Evolutionary conservation across 2,888 invertebrate genomes (phyloP), one percentile per base, ranked within the genome.

Genomic region (Apocheima hispidaria): DNA sequence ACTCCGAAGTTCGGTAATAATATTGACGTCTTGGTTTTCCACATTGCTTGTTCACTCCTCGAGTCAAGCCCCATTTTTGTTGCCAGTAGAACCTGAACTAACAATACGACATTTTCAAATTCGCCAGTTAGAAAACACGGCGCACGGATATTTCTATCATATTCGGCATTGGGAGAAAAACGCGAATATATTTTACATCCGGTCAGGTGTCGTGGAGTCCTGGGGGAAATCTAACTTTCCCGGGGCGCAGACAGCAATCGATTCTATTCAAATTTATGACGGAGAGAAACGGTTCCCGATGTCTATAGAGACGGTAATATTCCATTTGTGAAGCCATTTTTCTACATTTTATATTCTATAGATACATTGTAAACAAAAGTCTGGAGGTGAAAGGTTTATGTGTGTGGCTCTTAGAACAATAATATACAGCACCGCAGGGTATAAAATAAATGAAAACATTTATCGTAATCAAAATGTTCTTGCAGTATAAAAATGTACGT

Each of bases 211-310:
- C 92, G 87, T 83, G 85, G 84, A 82, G 85, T 88, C 92, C 87
- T 88, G 77, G 71, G 92, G 92, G 92, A 92, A 92, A 92, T 92
- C 91, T 92, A 91, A 92, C 92, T 92, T 90, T 87, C 88, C 92
- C 88, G 84, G 88, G 90, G 92, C 91, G 89, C 88, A 90, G 92
- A 92, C 92, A 92, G 87, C 90, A 88, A 92, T 92, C 92, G 92
- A 92, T 92, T 92, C 92, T 90, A 92, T 92, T 92, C 92, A 92
- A 92, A 92, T 92, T 92, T 92, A 92, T 92, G 92, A 91, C 88
- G 87, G 88, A 86, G 90, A 87, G 87, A 85, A 88, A 89, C 88
- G 84, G 84, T 83, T 86, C 79, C 75, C 69, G 69, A 65, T 72
- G 65, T 72, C 62, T 71, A 66, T 66, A 59, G 86, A 88, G 88